Base-by-base conservation (phyloP, 1,140 invertebrate genomes). In the Drosophila kurseongensis region DNA sequence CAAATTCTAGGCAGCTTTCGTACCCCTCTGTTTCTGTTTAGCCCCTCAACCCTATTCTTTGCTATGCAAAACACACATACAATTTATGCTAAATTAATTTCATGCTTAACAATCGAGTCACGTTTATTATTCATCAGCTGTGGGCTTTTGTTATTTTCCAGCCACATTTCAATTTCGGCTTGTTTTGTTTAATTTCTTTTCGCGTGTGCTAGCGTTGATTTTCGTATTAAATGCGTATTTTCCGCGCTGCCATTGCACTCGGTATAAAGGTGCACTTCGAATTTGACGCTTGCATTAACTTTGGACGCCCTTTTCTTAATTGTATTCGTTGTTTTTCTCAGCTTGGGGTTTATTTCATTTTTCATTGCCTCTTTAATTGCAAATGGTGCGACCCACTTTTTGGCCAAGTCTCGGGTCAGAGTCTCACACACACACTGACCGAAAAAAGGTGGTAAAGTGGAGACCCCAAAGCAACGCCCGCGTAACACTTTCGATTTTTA, bases 401-500 rank as follows among this genome's bases (percentile, higher is more conserved):
- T 57, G 78, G 59, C 59, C 75, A 56, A 41, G 48, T 23, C 50
- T 67, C 66, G 66, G 66, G 83, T 82, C 83, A 69, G 56, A 74
- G 59, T 57, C 62, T 32, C 62, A n/a, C 56, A 14, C 59, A 54
- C 16, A 51, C 23, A 41, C 29, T 51, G 48, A 10, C 32, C 32
- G 50, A 45, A 57, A 57, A 58, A 32, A 66, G 47, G 48, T 65
- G 65, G 65, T 32, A 68, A 68, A 57, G 58, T 42, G 52, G 77
- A 80, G 63, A 71, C 71, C 75, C 71, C 71, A 71, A 75, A 83
- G 58, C 63, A 68, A 75, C 74, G 81, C 78, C 78, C 74, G 82
- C 82, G 69, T 78, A 86, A 86, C 82, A 86, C 82, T 86, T 86
- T 86, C 78, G 56, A 86, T 86, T 85, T 81, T 80, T 80, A 80